phyloP scores from a whole-genome alignment of 2,113 vertebrate genomes.

The Aspiorhynchus laticeps region DNA sequence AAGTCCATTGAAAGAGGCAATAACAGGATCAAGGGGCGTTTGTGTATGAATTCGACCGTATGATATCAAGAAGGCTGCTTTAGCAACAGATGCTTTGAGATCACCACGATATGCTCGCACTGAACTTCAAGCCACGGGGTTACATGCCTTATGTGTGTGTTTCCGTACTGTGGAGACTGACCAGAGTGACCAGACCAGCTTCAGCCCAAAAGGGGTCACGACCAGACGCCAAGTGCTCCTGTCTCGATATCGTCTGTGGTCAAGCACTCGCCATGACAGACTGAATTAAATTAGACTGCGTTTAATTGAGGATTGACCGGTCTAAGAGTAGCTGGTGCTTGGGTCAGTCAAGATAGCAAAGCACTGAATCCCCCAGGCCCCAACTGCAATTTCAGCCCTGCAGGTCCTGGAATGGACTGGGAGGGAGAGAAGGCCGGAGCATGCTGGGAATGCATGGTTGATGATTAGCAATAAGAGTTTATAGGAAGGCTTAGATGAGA shows the following conservation, averaged over 20 bases:
- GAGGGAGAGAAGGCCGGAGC: constrained; percentile 26
- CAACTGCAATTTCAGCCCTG: constrained; percentile 72
- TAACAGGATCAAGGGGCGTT: constrained; percentile 23
- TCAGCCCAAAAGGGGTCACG: constrained; percentile 47
- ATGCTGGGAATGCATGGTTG: constrained; percentile 45
- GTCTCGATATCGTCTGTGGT: constrained; percentile 68
- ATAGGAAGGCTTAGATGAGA: constrained; percentile 43
- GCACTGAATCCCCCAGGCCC: constrained; percentile 71
- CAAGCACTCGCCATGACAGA: constrained; percentile 59
- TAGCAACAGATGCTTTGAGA: constrained; percentile 13
- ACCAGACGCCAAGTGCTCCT: constrained; percentile 46
- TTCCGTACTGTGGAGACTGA: not conserved
- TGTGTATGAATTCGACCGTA: constrained; percentile 1
- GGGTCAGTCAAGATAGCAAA: constrained; percentile 72
- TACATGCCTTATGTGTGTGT: not conserved
- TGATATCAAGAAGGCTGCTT: constrained; percentile 33
- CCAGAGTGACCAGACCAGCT: constrained; percentile 49
- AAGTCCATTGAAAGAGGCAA: constrained; percentile 31
- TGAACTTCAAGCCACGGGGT: constrained; percentile 17
- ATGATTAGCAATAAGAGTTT: constrained; percentile 52
- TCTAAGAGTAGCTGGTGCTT: constrained; percentile 73
- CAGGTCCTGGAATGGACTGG: constrained; percentile 34
- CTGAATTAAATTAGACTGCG: constrained; percentile 78
- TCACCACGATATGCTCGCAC: not conserved
- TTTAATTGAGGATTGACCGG: constrained; percentile 82